Conservation (phyloP, 2,113 vertebrate genomes). For the Merops nubicus region DNA sequence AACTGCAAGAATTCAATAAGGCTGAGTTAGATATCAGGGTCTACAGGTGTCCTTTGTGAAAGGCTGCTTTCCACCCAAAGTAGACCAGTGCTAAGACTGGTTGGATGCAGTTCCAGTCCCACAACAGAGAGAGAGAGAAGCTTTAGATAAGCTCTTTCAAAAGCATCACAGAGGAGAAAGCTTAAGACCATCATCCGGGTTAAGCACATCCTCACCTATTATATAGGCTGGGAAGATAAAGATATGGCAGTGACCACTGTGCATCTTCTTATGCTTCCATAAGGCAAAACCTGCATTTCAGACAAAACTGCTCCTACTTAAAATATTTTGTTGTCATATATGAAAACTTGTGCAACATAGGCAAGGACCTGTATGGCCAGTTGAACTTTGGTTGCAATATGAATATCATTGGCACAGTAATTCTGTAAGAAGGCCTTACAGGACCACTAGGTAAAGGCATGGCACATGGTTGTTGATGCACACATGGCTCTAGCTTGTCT, state of each 20-base stretch:
- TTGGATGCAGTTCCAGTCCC: neutral
- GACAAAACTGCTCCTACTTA: neutral
- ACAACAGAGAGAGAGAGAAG: neutral
- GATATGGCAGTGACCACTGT: neutral
- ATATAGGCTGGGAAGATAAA: neutral
- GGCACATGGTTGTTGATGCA: neutral
- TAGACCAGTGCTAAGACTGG: neutral
- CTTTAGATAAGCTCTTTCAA: neutral
- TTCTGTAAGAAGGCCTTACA: neutral
- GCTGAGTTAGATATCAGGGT: neutral
- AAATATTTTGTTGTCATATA: neutral
- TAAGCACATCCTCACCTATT: neutral
- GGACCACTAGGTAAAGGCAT: neutral
- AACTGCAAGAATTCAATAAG: neutral
- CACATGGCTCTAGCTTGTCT: neutral
- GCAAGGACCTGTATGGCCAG: neutral
- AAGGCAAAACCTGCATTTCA: neutral
- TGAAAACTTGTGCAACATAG: neutral
- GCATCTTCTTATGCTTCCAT: neutral
- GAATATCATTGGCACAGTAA: neutral
- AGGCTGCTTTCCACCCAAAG: neutral
- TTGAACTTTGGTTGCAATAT: neutral
- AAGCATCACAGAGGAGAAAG: neutral
- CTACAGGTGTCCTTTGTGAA: neutral
- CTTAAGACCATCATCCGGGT: neutral